Conservation (phyloP, 2,113 vertebrate species). For the Cephalopholis sonnerati region DNA sequence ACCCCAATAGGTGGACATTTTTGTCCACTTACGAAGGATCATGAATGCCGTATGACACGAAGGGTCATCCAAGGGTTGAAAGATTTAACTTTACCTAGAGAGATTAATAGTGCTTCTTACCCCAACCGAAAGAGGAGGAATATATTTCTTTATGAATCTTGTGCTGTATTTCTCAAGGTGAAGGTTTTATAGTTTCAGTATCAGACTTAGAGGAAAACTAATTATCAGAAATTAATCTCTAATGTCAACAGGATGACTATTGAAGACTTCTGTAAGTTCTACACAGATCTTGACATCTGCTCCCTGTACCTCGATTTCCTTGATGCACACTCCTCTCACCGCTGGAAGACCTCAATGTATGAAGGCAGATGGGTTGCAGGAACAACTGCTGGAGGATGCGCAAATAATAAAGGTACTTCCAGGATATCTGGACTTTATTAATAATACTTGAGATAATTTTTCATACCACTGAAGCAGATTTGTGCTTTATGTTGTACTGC, state of each 20-base stretch:
- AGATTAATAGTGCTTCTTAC: not conserved
- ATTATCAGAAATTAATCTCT: not conserved
- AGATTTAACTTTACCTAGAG: not conserved
- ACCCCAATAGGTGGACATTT: no score
- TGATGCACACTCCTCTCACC: constrained; percentile 47
- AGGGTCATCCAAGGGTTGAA: no score
- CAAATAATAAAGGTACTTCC: constrained; percentile 57
- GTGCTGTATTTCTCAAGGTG: not conserved
- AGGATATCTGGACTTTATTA: not conserved
- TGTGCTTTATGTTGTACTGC: no score
- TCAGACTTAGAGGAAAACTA: not conserved
- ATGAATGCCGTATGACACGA: no score
- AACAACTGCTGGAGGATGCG: constrained; percentile 81
- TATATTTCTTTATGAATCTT: not conserved
- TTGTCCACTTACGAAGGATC: no score
- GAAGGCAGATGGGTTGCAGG: constrained; percentile 81
- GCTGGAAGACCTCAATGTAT: constrained; percentile 67
- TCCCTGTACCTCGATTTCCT: constrained; percentile 75
- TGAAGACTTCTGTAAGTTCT: constrained; percentile 72
- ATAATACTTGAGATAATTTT: not conserved
- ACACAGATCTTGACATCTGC: constrained; percentile 77
- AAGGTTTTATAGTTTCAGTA: not conserved
- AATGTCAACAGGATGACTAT: constrained; percentile 76
- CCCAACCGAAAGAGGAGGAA: not conserved
- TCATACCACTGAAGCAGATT: not conserved